phyloP scores from a whole-genome alignment of 2,888 invertebrate species.

The Cenopis cana region DNA sequence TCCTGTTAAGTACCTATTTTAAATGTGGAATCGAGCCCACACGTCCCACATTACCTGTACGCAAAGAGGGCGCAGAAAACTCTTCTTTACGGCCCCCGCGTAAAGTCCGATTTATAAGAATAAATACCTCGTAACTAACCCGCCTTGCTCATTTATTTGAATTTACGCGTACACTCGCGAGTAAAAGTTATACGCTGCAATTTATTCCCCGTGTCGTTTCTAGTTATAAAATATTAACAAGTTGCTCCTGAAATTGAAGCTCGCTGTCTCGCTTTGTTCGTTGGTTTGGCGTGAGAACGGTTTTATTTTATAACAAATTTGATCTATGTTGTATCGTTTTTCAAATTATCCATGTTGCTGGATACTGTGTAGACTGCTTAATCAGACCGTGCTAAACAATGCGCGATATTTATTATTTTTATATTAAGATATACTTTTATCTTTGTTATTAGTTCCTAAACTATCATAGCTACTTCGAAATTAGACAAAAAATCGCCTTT shows the following conservation, averaged over 20 bases:
- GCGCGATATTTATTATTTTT: too few species aligned
- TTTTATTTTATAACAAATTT: background rate
- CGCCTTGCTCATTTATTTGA: constrained; percentile 49
- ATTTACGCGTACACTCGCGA: constrained; percentile 46
- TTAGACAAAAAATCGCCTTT: too few species aligned
- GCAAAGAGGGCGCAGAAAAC: constrained; percentile 53
- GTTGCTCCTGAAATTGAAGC: constrained; percentile 9
- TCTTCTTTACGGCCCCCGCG: constrained; percentile 63
- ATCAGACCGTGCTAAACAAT: too few species aligned
- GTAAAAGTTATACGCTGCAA: constrained; percentile 54
- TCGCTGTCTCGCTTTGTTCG: background rate
- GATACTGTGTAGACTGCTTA: background rate
- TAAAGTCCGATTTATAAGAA: constrained; percentile 70
- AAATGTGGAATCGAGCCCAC: constrained; percentile 14
- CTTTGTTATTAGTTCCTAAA: too few species aligned
- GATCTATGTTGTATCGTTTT: constrained; percentile 1
- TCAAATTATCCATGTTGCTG: background rate
- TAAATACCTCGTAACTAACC: constrained; percentile 64
- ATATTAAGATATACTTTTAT: too few species aligned
- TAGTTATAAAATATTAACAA: constrained; percentile 44
- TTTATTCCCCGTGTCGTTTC: constrained; percentile 49
- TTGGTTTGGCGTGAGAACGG: background rate
- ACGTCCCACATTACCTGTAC: constrained; percentile 36
- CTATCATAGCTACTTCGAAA: too few species aligned
- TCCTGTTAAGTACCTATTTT: background rate